Evolutionary conservation across 2,113 vertebrate species (phyloP).

Genomic region (Desmodus rotundus): DNA sequence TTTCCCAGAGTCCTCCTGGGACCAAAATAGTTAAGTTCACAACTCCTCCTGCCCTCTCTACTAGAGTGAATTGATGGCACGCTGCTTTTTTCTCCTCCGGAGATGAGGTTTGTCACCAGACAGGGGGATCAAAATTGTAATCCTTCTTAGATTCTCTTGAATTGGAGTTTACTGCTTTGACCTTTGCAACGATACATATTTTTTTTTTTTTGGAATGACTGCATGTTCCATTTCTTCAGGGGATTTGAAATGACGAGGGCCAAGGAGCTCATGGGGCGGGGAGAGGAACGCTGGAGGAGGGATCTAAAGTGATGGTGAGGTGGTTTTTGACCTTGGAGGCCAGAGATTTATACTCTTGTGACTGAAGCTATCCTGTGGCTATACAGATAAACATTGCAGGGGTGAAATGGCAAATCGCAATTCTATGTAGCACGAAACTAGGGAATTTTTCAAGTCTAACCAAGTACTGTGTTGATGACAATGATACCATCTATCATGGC

Average conservation of each 20-base stretch:
- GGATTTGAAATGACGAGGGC: conserved; percentile 63
- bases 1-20: not conserved
- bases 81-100: conserved; percentile 51
- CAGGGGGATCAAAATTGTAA: conserved; percentile 74
- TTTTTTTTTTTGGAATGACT: conserved; percentile 74
- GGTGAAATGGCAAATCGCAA: conserved; percentile 69
- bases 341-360: conserved; percentile 56
- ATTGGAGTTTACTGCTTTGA: conserved; percentile 77
- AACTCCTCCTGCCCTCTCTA: conserved; percentile 53
- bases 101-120: conserved; percentile 69
- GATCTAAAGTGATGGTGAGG: conserved; percentile 70
- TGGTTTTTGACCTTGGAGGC: conserved; percentile 77
- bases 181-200: conserved; percentile 79
- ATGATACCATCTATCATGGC: conserved; percentile 33
- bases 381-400: conserved; percentile 61
- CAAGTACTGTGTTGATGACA: conserved; percentile 22
- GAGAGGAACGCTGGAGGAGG: conserved; percentile 13
- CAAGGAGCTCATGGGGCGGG: not conserved
- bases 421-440: conserved; percentile 44
- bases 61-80: conserved; percentile 69
- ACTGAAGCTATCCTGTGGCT: conserved; percentile 71
- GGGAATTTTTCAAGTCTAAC: conserved; percentile 59
- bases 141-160: conserved; percentile 77
- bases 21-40: conserved; percentile 38
- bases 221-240: conserved; percentile 69